A percentile compares a stretch with the other conserved stretches of the same genome.
Conservation (phyloP, 2,888 invertebrate genomes). For the Disparrhopalites patrizii region DNA sequence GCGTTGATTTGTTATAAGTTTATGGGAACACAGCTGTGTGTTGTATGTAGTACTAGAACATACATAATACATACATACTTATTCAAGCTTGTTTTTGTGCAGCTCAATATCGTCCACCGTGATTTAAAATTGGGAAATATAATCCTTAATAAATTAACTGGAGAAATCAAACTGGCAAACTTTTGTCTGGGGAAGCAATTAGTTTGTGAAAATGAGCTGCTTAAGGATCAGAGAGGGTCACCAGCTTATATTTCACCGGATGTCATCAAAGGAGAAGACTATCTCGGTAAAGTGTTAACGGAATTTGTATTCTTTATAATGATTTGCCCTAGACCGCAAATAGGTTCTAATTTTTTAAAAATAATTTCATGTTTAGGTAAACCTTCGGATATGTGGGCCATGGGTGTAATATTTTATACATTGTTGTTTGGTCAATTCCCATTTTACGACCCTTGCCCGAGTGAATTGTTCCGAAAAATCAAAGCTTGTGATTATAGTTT, state of each 20-base stretch:
- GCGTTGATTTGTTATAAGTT: no score
- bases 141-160: conserved; percentile 64
- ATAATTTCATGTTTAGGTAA: no score
- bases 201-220: conserved; percentile 65
- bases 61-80: no score
- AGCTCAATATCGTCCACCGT: conserved; percentile 72
- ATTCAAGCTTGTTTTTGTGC: conserved; percentile 48
- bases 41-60: no score
- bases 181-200: conserved; percentile 73
- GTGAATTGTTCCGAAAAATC: conserved; percentile 70
- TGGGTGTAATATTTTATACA: conserved; percentile 72
- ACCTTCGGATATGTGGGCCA: conserved; percentile 78
- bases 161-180: conserved; percentile 64
- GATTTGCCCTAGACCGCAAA: not conserved
- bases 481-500: conserved; percentile 69
- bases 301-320: not conserved
- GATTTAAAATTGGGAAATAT: conserved; percentile 74
- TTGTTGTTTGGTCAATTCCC: conserved; percentile 78
- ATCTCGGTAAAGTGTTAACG: conserved; percentile 56
- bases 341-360: conserved; percentile 17
- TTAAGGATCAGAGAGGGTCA: conserved; percentile 72
- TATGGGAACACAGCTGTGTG: no score
- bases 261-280: conserved; percentile 70
- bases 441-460: conserved; percentile 70
- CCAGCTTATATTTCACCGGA: conserved; percentile 79